Conservation (phyloP, 2,113 vertebrate species). For the Actenoides lindsayi region DNA sequence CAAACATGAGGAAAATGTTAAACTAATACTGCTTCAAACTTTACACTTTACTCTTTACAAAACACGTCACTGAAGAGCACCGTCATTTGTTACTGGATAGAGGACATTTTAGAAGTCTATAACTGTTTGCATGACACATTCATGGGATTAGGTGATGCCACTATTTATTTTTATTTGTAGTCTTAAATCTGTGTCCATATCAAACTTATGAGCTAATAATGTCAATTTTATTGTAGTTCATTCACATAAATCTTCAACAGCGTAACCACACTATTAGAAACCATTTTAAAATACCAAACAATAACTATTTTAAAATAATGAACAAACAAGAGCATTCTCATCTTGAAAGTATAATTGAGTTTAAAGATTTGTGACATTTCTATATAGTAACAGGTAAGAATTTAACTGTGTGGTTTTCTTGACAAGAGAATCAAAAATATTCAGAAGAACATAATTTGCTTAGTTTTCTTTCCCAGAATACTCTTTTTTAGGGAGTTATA, state of each 20-base stretch:
- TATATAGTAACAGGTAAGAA: neutral
- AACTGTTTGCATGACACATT: neutral
- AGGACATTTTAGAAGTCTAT: neutral
- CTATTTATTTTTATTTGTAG: neutral
- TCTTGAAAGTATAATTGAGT: neutral
- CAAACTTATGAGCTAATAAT: neutral
- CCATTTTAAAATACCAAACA: neutral
- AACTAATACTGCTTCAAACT: neutral
- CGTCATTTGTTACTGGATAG: accelerated
- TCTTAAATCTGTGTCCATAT: neutral
- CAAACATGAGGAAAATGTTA: neutral
- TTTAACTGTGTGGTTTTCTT: neutral
- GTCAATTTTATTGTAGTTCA: slow-evolving; percentile 1
- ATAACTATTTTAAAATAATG: neutral
- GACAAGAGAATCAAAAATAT: neutral
- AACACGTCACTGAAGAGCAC: accelerated
- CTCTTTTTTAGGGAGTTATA: neutral
- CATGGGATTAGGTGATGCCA: neutral
- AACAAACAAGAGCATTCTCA: neutral
- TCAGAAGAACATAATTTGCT: neutral
- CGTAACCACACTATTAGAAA: neutral
- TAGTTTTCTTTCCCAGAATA: neutral
- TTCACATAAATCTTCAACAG: neutral
- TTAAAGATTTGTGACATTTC: neutral
- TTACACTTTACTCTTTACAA: neutral